Percentiles rank a stretch among this genome's conserved stretches.
Conservation (phyloP, 2,113 vertebrate species). For the Ailuropoda melanoleuca region DNA sequence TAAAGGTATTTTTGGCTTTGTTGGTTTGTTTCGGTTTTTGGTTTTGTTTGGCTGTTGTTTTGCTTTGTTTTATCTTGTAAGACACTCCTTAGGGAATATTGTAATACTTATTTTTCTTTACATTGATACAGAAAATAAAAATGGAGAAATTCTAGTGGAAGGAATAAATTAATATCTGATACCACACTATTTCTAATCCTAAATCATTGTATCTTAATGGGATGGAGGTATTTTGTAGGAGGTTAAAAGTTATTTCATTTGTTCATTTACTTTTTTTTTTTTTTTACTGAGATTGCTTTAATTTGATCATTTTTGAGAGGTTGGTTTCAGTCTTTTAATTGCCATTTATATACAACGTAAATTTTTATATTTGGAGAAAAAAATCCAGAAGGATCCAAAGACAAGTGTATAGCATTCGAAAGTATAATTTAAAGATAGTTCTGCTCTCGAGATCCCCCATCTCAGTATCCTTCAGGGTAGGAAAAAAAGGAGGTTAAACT, state of each 20-base stretch:
- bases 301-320: neutral
- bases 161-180: neutral
- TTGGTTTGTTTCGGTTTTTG: neutral
- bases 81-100: neutral
- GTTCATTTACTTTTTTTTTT: neutral
- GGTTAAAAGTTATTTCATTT: neutral
- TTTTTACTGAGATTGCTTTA: neutral
- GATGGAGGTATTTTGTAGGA: neutral
- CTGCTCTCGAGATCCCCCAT: neutral
- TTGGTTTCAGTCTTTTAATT: neutral
- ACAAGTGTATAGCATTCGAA: neutral
- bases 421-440: neutral
- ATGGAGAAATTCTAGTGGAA: neutral
- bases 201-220: neutral
- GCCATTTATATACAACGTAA: neutral
- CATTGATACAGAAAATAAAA: neutral
- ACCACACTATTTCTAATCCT: neutral
- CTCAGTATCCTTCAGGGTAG: neutral
- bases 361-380: neutral
- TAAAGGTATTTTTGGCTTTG: neutral
- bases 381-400: neutral
- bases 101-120: conserved; percentile 22
- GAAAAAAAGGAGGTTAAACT: neutral
- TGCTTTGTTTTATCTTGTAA: neutral
- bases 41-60: neutral